phyloP scores from a whole-genome alignment of 2,888 invertebrate genomes.

The Drosophila paracracens region DNA sequence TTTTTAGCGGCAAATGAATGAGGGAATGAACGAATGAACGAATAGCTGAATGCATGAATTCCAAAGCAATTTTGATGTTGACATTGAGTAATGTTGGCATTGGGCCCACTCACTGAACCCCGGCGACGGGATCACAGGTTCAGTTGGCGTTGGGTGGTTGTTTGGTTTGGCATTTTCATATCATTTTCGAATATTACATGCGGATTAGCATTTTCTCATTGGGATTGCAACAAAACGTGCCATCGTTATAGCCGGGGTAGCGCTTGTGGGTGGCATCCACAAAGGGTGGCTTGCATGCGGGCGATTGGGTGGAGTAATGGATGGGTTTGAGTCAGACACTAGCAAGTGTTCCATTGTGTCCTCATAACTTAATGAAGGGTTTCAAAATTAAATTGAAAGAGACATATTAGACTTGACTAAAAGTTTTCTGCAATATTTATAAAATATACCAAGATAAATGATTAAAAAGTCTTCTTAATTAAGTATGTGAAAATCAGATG shows the following conservation, averaged over 20 bases:
- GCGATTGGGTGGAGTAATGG: constrained; percentile 37
- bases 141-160: constrained; percentile 69
- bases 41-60: constrained; percentile 76
- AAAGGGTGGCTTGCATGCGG: constrained; percentile 61
- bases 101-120: constrained; percentile 36
- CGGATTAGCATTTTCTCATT: constrained; percentile 81
- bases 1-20: constrained; percentile 58
- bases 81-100: constrained; percentile 79
- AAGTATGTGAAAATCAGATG: too few relatives aligned
- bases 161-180: constrained; percentile 79
- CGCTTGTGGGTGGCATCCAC: constrained; percentile 37
- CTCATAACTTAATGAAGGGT: constrained; percentile 28
- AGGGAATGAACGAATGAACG: constrained; percentile 24
- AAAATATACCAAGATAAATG: background rate
- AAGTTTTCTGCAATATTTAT: background rate
- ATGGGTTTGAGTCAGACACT: constrained; percentile 23
- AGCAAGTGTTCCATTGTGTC: constrained; percentile 20
- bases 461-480: background rate
- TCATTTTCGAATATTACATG: constrained; percentile 82
- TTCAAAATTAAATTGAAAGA: constrained; percentile 5
- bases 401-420: constrained; percentile 6
- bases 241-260: constrained; percentile 48
- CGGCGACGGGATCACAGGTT: constrained; percentile 15
- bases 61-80: constrained; percentile 81
- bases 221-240: constrained; percentile 78